These are phyloP conservation scores for Alethe castanea DNA, from an alignment of 2,113 vertebrate species.

Conservation along the genomic window DNA sequence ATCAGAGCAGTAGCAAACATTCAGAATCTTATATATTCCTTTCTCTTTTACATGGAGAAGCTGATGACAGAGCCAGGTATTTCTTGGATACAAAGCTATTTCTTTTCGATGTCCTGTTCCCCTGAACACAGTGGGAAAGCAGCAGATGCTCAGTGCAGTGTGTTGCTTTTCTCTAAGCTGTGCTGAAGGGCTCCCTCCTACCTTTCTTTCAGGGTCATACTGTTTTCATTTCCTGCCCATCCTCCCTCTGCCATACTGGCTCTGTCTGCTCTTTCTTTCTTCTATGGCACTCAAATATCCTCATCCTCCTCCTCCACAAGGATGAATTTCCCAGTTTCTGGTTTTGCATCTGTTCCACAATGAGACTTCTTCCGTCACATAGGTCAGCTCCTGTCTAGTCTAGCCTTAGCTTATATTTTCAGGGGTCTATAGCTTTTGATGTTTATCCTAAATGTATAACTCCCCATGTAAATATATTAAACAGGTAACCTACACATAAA, in stretches of 20 bases:
- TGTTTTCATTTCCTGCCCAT: not conserved
- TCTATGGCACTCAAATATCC: not conserved
- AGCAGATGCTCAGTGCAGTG: not conserved
- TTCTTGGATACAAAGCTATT: not conserved
- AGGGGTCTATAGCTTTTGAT: not conserved
- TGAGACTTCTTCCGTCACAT: not conserved
- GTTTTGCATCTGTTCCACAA: not conserved
- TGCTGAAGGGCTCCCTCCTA: not conserved
- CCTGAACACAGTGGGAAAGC: not conserved
- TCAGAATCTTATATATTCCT: not conserved
- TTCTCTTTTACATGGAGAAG: not conserved
- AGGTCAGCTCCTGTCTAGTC: not conserved
- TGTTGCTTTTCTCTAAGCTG: not conserved
- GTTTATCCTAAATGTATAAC: not conserved
- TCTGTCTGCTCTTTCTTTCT: not conserved
- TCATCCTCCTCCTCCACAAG: not conserved
- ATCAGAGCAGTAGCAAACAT: not conserved
- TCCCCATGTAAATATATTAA: not conserved
- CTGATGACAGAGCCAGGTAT: not conserved
- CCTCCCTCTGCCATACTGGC: not conserved
- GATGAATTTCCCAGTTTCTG: not conserved
- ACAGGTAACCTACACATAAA: not conserved
- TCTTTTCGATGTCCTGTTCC: not conserved
- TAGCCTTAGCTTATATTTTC: not conserved
- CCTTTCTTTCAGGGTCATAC: not conserved